Percentiles rank a stretch among this genome's conserved stretches.
phyloP scores from a whole-genome alignment of 1,140 invertebrate species.

The Neodiprion virginianus region DNA sequence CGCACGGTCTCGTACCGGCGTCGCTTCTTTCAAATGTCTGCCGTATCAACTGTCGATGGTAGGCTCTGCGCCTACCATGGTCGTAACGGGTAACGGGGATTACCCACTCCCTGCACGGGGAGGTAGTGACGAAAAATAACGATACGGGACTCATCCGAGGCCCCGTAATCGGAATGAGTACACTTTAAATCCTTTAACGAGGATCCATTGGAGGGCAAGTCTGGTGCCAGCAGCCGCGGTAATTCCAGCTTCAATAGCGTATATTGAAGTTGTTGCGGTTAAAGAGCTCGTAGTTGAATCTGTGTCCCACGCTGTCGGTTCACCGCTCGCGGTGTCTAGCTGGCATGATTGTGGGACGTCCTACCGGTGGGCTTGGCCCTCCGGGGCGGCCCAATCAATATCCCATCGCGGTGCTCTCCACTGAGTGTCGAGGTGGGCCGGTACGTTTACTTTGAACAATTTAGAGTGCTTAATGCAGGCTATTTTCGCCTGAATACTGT shows the following conservation, averaged over 20 bases:
- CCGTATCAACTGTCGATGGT: slow-evolving; percentile 88
- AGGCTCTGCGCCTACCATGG: slow-evolving; percentile 79
- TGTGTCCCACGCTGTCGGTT: slow-evolving; percentile 69
- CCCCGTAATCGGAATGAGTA: slow-evolving; percentile 88
- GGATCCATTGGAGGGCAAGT: slow-evolving; percentile 91
- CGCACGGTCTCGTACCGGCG: slow-evolving; percentile 76
- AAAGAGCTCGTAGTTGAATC: slow-evolving; percentile 79
- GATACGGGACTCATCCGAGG: slow-evolving; percentile 78
- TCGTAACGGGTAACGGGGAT: slow-evolving; percentile 67
- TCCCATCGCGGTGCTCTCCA: slow-evolving; percentile 57
- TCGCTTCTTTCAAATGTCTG: slow-evolving; percentile 87
- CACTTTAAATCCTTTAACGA: slow-evolving; percentile 89
- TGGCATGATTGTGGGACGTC: no score
- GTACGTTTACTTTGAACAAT: slow-evolving; percentile 76
- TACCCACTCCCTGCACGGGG: no score
- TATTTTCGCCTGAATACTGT: no score
- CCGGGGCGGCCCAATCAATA: slow-evolving; percentile 55
- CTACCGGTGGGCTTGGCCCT: no score
- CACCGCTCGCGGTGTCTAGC: slow-evolving; percentile 57
- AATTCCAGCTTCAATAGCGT: slow-evolving; percentile 91
- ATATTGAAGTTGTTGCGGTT: slow-evolving; percentile 87
- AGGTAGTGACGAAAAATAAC: slow-evolving; percentile 73
- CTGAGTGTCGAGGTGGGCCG: slow-evolving; percentile 62
- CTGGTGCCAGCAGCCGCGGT: slow-evolving; percentile 90
- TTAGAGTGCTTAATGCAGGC: slow-evolving; percentile 53